phyloP scores from a whole-genome alignment of 2,888 invertebrate species.

The Troides oblongomaculatus region DNA sequence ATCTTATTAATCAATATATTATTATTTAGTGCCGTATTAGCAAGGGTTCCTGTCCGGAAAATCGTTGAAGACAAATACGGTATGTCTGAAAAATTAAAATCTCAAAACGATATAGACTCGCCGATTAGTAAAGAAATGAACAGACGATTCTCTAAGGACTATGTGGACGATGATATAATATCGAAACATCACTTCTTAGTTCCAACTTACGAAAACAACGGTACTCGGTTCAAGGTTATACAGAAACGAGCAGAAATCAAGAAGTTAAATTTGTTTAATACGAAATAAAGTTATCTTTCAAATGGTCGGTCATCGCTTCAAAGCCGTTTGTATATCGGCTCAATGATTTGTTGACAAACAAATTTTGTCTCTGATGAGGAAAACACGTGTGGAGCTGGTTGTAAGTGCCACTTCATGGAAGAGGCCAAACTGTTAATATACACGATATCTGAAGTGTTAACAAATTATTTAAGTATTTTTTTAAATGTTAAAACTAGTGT shows the following conservation, averaged over 20 bases:
- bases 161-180: conserved; percentile 14
- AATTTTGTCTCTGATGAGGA: conserved; percentile 11
- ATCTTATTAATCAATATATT: conserved; percentile 10
- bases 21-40: conserved; percentile 1
- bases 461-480: too few species aligned
- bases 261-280: conserved; percentile 18
- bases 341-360: conserved; percentile 4
- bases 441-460: background rate
- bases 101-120: conserved; percentile 14
- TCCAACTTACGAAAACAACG: conserved; percentile 39
- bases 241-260: conserved; percentile 27
- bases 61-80: conserved; percentile 12
- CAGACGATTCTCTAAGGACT: conserved; percentile 1
- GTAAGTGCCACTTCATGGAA: background rate
- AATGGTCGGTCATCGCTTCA: background rate
- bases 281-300: conserved; percentile 2
- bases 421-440: background rate
- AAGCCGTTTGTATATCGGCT: conserved; percentile 1
- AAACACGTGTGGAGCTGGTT: background rate
- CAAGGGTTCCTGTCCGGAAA: conserved; percentile 3
- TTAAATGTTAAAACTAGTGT: too few species aligned
- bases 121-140: conserved; percentile 1
- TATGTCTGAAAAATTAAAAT: conserved; percentile 20
- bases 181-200: conserved; percentile 29
- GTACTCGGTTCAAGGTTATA: conserved; percentile 39